Evolutionary conservation across 2,888 invertebrate genomes (phyloP).

Genomic region (Lasioglossum morio): DNA sequence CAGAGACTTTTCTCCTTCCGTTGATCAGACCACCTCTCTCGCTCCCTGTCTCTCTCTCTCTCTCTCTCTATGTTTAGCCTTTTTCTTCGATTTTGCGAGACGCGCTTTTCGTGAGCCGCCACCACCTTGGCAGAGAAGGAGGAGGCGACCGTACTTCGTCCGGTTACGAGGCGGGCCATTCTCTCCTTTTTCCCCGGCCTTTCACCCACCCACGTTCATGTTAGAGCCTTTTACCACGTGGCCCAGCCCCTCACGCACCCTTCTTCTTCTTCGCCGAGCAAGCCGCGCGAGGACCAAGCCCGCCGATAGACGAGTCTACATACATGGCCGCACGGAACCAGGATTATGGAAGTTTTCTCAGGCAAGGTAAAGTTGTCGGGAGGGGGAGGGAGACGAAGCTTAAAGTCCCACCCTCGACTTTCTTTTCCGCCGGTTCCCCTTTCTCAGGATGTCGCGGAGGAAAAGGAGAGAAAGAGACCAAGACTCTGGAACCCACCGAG

Average conservation of each 20-base stretch:
- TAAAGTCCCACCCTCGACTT: constrained; percentile 58
- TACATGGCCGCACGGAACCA: constrained; percentile 65
- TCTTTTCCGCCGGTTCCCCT: constrained; percentile 22
- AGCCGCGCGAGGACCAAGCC: constrained; percentile 25
- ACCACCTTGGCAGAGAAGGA: not conserved
- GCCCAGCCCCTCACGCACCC: constrained; percentile 51
- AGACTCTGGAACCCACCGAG: constrained; percentile 42
- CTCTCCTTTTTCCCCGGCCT: constrained; percentile 30
- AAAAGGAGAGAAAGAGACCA: constrained; percentile 31
- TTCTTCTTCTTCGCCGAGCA: constrained; percentile 11
- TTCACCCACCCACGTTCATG: constrained; percentile 29
- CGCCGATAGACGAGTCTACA: constrained; percentile 48
- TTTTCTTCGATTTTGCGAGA: constrained; percentile 13
- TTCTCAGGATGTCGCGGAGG: constrained; percentile 44
- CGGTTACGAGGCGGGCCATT: constrained; percentile 32
- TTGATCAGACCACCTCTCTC: constrained; percentile 33
- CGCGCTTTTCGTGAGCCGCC: constrained; percentile 30
- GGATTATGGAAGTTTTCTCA: constrained; percentile 70
- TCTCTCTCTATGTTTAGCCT: constrained; percentile 38
- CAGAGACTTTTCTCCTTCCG: constrained; percentile 50
- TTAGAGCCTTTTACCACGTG: constrained; percentile 48
- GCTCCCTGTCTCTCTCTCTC: constrained; percentile 21
- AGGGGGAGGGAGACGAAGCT: constrained; percentile 53
- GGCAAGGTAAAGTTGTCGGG: constrained; percentile 66
- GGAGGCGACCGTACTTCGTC: constrained; percentile 29